Evolutionary conservation across 2,888 invertebrate genomes (phyloP), one percentile per base, ranked within the genome.

Genomic region (Gymnosoma rotundatum): DNA sequence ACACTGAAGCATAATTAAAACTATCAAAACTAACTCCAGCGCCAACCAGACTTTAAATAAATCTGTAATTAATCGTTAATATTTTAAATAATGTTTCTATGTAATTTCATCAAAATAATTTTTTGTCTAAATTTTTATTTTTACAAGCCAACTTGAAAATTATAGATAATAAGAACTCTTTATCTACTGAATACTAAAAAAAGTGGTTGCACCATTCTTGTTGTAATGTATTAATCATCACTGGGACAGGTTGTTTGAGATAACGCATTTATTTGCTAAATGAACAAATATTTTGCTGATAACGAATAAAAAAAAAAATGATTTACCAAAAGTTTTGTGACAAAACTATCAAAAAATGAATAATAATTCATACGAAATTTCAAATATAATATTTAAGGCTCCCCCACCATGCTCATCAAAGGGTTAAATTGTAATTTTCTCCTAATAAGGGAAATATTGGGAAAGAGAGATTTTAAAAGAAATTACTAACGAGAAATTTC

Each of bases 151-250:
- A 2, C 7, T 6, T 21, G n/a, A 54, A 75, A 67, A 63, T 50
- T 66, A 14, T 20, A 21, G 36, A 63, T 50, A 63, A 61, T 32
- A 38, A 10, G 7, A 42, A 36, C 48, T 25, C 25, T 42, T 74
- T 78, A 74, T 64, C 63, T 69, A 52, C 50, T 42, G 21, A 67
- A 54, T 58, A 66, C 45, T 58, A 50, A 63, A 48, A 83, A 76
- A 16, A 20, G 3, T 32, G 56, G 58, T 78, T 78, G 64, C 80
- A 73, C 69, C 69, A 78, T 73, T 52, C 38, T 76, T 38, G 61
- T 72, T 76, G 73, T 61, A 69, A 67, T 50, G 70, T 70, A 81
- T 84, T 84, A 81, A 84, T 84, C 84, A 84, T 81, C 83, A 52
- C 50, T 69, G 58, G 20, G 73, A 50, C 80, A 80, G 80, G 84